Base-by-base conservation (phyloP, 2,113 vertebrate genomes). In the Myanophis thanlyinensis region DNA sequence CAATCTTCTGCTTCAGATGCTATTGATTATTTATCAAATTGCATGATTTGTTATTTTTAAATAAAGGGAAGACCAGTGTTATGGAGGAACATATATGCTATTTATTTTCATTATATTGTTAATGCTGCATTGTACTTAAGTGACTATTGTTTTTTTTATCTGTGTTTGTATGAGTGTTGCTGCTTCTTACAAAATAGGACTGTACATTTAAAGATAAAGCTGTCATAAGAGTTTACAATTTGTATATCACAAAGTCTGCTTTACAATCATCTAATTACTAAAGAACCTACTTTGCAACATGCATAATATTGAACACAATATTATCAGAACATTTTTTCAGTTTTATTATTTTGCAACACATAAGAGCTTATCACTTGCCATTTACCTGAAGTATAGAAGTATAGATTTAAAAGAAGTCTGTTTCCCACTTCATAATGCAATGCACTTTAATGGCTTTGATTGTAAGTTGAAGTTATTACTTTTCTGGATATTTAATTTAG, bases 201-300 rank as follows among this genome's bases (percentile, higher is more conserved):
- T 94, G 84, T 92, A 95, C 88, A 94, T 86, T 97, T 89, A 96
- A 96, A 95, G 92, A 94, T 93, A 91, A 97, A 94, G 96, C 93
- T 97, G 95, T 97, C 96, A 95, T 96, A 97, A 94, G 95, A 97
- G 95, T 80, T 94, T 96, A 90, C 93, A 94, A 96, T 97, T 96
- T 97, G 90, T 96, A 92, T 94, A 94, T 97, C 96, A 96, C 93
- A 97, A 97, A 97, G 96, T 96, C 93, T 97, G 87, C 95, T 97
- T 96, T 90, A 62, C 90, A 96, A 96, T 93, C 89, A 95, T 97
- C n/a, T 97, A 97, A 97, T 97, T 96, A 90, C 92, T 93, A 85
- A 97, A 97, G 92, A 95, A 91, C 90, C 47, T 85, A 91, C 87
- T 97, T 95, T 93, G 2, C n/a, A 40, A 40, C n/a, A 95, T 91